Conservation (phyloP, 2,113 vertebrate genomes). For the Cariama cristata region DNA sequence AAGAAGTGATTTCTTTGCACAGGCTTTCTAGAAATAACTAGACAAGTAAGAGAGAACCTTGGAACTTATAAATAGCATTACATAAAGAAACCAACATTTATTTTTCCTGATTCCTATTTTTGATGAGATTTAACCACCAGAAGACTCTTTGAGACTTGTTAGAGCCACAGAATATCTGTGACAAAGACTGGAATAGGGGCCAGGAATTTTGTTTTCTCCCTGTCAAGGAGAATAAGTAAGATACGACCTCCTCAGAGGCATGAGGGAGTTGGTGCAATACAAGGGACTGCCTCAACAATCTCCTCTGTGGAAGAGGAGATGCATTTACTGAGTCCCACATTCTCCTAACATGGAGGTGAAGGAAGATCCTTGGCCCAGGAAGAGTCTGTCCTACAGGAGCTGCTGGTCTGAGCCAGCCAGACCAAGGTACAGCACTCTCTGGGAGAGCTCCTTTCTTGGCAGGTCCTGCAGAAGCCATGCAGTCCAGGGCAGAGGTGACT, state of each 20-base stretch:
- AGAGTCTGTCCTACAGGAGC: not conserved
- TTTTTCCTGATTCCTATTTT: not conserved
- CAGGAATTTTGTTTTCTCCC: not conserved
- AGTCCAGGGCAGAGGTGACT: not conserved
- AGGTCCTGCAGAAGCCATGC: not conserved
- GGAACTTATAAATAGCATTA: not conserved
- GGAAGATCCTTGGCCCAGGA: not conserved
- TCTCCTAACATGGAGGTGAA: not conserved
- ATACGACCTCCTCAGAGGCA: not conserved
- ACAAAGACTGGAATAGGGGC: not conserved
- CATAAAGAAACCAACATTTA: not conserved
- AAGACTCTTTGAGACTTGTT: not conserved
- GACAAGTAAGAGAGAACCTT: not conserved
- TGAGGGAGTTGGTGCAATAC: not conserved
- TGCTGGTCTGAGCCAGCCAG: not conserved
- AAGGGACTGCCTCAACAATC: not conserved
- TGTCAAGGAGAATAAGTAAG: not conserved
- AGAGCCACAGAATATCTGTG: not conserved
- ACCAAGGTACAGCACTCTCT: not conserved
- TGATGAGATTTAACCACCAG: not conserved
- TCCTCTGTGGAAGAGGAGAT: not conserved
- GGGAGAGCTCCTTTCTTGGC: not conserved
- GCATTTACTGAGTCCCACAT: not conserved
- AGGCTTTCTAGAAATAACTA: not conserved
- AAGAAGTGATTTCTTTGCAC: not conserved